Base-by-base conservation (phyloP, 2,888 invertebrate genomes). In the Eupithecia centaureata region DNA sequence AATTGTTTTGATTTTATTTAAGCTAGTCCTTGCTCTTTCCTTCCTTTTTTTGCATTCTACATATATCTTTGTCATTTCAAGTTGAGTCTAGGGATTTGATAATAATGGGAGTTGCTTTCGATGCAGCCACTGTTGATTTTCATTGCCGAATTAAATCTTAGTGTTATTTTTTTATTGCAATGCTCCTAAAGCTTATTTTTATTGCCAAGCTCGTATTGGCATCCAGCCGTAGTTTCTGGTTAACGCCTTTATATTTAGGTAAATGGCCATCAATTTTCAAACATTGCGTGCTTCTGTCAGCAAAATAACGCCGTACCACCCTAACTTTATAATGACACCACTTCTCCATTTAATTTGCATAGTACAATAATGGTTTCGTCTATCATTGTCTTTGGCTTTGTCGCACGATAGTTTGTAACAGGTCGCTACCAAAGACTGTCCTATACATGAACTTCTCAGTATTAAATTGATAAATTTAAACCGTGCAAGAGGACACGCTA, bases 341-440 rank as follows among this genome's bases (percentile, higher is more conserved):
- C 83, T 88, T 85, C 84, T 88, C 86, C 85, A 81, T 86, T 86
- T 88, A 90, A 91, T 92, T 92, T 92, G 86, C 90, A 91, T 91
- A 85, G 84, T 87, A 87, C 82, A 85, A 86, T 81, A 81, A 83
- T 82, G 82, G 86, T 83, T 81, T 81, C 77, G 77, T 79, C 79
- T 81, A 77, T 74, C 74, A 74, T 76, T 76, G 81, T 82, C 79
- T 77, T 77, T 74, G 51, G 77, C 79, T 82, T 83, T 79, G 80
- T 79, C 78, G 78, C 79, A 74, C 51, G 75, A 80, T 81, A 85
- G 86, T 85, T 81, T 65, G 69, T 64, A 67, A 70, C 77, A 76
- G 78, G 79, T 80, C 73, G 78, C 81, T 76, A 70, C 58, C 76
- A 73, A 76, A 72, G 71, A 51, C 74, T 73, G 83, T 73, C 79